phyloP scores from a whole-genome alignment of 2,113 vertebrate genomes.

The Ammodytes dubius region DNA sequence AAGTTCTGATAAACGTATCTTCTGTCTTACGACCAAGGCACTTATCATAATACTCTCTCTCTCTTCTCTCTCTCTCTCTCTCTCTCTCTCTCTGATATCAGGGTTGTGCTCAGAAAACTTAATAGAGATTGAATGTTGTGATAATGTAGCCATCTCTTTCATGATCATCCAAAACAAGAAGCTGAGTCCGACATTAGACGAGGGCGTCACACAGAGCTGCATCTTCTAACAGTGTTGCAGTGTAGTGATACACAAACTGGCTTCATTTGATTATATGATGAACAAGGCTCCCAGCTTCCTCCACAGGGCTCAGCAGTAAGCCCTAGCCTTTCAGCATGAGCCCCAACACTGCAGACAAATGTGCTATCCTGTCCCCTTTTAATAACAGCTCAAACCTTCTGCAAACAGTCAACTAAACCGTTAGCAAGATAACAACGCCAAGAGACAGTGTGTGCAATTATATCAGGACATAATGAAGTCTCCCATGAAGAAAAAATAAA shows the following conservation, averaged over 20 bases:
- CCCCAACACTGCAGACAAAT: neutral
- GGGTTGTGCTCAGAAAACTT: neutral
- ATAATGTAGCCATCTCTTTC: neutral
- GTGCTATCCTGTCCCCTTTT: neutral
- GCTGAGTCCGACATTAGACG: neutral
- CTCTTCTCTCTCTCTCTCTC: no score
- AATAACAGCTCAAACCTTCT: neutral
- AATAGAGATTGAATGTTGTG: neutral
- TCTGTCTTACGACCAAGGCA: neutral
- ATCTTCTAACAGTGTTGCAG: neutral
- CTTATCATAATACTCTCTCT: neutral
- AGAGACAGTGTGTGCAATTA: neutral
- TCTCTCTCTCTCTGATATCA: no score
- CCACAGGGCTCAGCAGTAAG: neutral
- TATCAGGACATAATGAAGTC: no score
- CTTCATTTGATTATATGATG: neutral
- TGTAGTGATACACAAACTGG: neutral
- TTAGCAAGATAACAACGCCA: neutral
- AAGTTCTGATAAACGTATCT: neutral
- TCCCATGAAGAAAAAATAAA: no score
- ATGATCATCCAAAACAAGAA: neutral
- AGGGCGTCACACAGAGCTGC: neutral
- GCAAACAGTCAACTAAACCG: slow-evolving; percentile 9
- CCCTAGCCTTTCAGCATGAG: neutral
- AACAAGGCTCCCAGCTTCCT: neutral